Conservation (phyloP, 35 echinoderm and acorn worm genomes). For the Stichopus chloronotus region DNA sequence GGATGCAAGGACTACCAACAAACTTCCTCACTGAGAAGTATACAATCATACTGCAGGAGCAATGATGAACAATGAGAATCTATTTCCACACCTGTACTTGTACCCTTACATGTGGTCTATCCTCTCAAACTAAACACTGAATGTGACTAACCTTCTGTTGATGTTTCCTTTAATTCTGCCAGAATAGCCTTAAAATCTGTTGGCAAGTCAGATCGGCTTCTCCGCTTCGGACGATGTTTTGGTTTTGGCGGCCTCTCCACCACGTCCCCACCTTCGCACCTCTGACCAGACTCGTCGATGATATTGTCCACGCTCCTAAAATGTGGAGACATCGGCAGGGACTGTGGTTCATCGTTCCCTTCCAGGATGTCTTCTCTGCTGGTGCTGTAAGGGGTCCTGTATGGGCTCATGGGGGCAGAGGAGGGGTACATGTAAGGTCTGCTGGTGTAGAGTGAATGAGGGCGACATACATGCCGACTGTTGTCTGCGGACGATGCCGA, state of each 20-base stretch:
- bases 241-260: constrained; percentile 50
- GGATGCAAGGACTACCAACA: too few relatives aligned
- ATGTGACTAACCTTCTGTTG: constrained; percentile 22
- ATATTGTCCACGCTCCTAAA: constrained; percentile 40
- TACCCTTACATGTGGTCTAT: too few relatives aligned
- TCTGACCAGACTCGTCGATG: neutral
- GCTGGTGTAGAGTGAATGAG: constrained; percentile 21
- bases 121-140: neutral
- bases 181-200: constrained; percentile 44
- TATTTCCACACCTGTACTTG: too few relatives aligned
- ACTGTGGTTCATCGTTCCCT: neutral
- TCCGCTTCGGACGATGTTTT: constrained; percentile 51
- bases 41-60: too few relatives aligned
- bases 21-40: too few relatives aligned
- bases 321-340: neutral
- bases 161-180: constrained; percentile 21
- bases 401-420: constrained; percentile 47
- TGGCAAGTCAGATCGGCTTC: constrained; percentile 37
- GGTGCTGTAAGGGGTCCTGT: constrained; percentile 34
- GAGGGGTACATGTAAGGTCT: constrained; percentile 19
- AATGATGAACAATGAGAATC: too few relatives aligned
- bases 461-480: neutral
- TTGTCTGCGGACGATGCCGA: neutral
- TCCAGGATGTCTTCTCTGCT: constrained; percentile 57
- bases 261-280: neutral